Conservation (phyloP, 2,113 vertebrate genomes). For the Engystomops pustulosus region DNA sequence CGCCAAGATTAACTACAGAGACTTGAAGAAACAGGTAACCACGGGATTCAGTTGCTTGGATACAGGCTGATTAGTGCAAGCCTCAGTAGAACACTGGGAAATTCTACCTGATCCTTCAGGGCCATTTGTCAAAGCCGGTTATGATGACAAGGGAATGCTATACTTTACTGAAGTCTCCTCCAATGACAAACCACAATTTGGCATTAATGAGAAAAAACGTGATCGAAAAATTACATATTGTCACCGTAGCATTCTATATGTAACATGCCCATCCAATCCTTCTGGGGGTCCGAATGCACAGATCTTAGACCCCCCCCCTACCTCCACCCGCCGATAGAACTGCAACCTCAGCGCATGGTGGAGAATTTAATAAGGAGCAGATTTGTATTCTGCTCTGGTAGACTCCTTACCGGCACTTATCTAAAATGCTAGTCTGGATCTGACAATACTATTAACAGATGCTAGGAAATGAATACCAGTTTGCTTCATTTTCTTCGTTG, state of each 20-base stretch:
- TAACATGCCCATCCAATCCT: neutral
- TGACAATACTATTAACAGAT: constrained; percentile 60
- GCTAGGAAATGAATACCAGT: constrained; percentile 64
- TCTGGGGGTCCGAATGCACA: neutral
- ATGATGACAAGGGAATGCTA: constrained; percentile 66
- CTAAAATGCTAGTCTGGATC: constrained; percentile 65
- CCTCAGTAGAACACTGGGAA: constrained; percentile 63
- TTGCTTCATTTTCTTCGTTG: constrained; percentile 70
- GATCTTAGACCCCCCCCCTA: neutral
- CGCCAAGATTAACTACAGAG: constrained; percentile 65
- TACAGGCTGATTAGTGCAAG: constrained; percentile 67
- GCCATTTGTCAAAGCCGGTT: constrained; percentile 67
- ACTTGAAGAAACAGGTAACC: constrained; percentile 65
- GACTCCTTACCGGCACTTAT: constrained; percentile 64
- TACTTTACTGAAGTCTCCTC: constrained; percentile 62
- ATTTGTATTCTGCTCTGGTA: constrained; percentile 66
- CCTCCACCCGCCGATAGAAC: constrained; percentile 17
- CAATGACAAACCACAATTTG: constrained; percentile 47
- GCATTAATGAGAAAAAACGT: constrained; percentile 36
- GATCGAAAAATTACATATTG: constrained; percentile 42
- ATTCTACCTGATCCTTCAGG: constrained; percentile 69
- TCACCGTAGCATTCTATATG: neutral
- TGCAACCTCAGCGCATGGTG: constrained; percentile 30
- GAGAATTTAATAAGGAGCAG: constrained; percentile 64
- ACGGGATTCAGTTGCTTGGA: constrained; percentile 69